Conservation (phyloP, 2,113 vertebrate genomes). For the Agapornis roseicollis region DNA sequence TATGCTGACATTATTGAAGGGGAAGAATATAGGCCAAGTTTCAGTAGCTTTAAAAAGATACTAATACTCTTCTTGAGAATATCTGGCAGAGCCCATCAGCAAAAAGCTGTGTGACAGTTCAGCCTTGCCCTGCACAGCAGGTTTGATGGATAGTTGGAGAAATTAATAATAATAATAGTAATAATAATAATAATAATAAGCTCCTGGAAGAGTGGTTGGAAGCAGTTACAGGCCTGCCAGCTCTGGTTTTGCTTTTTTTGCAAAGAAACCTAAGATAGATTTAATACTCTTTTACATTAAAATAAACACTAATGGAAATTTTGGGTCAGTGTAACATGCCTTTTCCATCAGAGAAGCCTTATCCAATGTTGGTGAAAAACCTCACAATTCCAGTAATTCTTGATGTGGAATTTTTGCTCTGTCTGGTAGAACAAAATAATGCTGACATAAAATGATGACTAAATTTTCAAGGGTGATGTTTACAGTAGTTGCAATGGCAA, state of each 20-base stretch:
- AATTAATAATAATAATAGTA: background rate
- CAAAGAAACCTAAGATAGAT: background rate
- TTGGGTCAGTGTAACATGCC: background rate
- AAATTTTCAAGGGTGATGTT: background rate
- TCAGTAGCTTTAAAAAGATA: constrained; percentile 35
- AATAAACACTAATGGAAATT: background rate
- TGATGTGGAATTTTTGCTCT: background rate
- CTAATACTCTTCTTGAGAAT: background rate
- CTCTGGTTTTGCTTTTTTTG: background rate
- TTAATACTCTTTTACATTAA: background rate
- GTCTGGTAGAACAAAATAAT: background rate
- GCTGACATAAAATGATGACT: background rate
- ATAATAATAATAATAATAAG: background rate
- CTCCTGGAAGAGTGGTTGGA: background rate
- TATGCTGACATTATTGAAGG: constrained; percentile 30
- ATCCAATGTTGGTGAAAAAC: background rate
- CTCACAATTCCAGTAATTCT: background rate
- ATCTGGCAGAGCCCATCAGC: background rate
- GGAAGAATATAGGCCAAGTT: background rate
- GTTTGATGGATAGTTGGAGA: constrained; percentile 3
- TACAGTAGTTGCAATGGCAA: background rate
- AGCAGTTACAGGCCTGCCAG: background rate
- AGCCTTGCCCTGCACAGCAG: background rate
- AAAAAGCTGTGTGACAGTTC: background rate
- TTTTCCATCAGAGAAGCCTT: background rate